These are phyloP conservation scores for Rhinoptilus africanus DNA, from an alignment of 2,113 vertebrate species.

Conservation along the genomic window DNA sequence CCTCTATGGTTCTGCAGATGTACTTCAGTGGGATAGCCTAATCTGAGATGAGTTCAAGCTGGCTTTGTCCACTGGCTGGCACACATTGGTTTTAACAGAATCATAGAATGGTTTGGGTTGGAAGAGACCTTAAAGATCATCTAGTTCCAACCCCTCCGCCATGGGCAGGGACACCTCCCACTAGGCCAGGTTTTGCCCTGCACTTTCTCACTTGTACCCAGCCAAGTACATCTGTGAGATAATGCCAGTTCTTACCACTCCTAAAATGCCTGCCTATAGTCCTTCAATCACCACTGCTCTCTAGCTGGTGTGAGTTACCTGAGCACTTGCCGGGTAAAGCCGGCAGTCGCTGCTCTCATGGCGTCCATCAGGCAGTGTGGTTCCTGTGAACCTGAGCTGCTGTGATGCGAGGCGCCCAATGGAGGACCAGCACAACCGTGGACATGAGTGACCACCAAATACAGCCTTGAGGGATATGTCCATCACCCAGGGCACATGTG, in stretches of 20 bases:
- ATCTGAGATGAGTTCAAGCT: neutral
- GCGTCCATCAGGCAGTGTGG: neutral
- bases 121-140: neutral
- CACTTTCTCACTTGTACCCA: neutral
- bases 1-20: neutral
- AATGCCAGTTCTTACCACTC: neutral
- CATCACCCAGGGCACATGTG: neutral
- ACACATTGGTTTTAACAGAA: neutral
- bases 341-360: accelerated
- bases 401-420: neutral
- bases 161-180: neutral
- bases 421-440: neutral
- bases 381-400: neutral
- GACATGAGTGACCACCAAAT: accelerated
- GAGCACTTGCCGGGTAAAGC: neutral
- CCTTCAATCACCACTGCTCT: neutral
- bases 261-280: neutral
- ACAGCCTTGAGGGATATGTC: neutral
- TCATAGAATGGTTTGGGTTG: neutral
- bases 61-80: neutral
- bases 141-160: neutral
- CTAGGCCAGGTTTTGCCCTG: neutral
- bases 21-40: neutral
- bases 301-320: accelerated
- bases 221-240: neutral